Evolutionary conservation across 2,888 invertebrate genomes (phyloP).

Genomic region (Gortyna flavago): DNA sequence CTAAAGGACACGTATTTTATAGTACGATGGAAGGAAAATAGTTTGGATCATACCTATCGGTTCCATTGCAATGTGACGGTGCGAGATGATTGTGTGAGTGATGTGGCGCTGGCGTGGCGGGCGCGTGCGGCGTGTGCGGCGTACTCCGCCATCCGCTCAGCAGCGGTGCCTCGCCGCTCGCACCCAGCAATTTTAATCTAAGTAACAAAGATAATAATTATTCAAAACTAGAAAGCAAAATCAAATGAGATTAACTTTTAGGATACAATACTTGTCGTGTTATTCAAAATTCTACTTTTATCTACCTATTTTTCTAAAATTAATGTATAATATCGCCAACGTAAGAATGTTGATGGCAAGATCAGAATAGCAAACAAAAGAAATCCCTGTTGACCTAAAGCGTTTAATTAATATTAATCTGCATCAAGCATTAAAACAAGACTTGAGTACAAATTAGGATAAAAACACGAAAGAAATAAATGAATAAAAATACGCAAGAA

Average conservation of each 20-base stretch:
- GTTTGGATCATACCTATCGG: neutral
- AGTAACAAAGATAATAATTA: conserved; percentile 44
- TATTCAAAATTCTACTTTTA: neutral
- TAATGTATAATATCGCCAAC: neutral
- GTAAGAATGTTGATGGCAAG: neutral
- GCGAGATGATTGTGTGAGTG: conserved; percentile 88
- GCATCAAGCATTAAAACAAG: neutral
- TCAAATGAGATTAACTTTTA: neutral
- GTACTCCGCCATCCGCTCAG: conserved; percentile 92
- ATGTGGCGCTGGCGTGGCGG: conserved; percentile 88
- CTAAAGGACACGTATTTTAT: neutral
- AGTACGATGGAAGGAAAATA: neutral
- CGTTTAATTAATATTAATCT: neutral
- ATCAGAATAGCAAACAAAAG: neutral
- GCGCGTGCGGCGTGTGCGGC: conserved; percentile 85
- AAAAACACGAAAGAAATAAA: neutral
- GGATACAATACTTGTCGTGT: neutral
- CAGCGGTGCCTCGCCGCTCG: conserved; percentile 94
- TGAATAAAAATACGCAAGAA: neutral
- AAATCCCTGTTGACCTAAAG: neutral
- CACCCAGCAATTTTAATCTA: conserved; percentile 92
- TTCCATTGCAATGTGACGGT: conserved; percentile 72
- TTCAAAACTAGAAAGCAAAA: neutral
- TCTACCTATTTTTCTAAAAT: neutral
- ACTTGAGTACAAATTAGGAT: neutral